phyloP scores from a whole-genome alignment of 2,888 invertebrate genomes.

The Neelides folsomi region DNA sequence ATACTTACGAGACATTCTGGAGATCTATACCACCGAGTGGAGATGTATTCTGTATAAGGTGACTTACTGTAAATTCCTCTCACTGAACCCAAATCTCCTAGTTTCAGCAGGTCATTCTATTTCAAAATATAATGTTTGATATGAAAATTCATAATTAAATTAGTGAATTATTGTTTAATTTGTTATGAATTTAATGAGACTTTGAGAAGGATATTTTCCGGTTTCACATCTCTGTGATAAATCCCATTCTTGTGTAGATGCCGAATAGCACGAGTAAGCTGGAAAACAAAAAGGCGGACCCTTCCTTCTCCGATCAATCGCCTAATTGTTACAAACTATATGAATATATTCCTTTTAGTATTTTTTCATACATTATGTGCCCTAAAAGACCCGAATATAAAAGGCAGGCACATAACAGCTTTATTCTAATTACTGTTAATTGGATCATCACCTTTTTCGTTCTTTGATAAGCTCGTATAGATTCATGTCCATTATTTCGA shows the following conservation, averaged over 20 bases:
- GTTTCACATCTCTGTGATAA: conserved; percentile 57
- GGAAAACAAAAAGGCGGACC: conserved; percentile 48
- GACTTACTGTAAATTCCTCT: conserved; percentile 47
- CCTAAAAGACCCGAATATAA: no score
- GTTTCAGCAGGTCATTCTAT: conserved; percentile 44
- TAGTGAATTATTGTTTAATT: neutral
- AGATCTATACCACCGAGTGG: conserved; percentile 55
- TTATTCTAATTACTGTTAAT: neutral
- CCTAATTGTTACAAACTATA: conserved; percentile 34
- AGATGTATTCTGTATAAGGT: conserved; percentile 56
- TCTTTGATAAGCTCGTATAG: conserved; percentile 50
- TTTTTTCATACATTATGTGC: neutral
- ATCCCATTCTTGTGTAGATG: conserved; percentile 50
- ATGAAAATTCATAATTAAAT: neutral
- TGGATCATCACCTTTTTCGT: conserved; percentile 38
- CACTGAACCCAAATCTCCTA: conserved; percentile 52
- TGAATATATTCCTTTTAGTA: conserved; percentile 14
- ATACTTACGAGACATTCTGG: conserved; percentile 48
- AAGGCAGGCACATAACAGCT: no score
- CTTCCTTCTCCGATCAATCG: conserved; percentile 42
- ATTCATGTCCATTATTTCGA: conserved; percentile 58
- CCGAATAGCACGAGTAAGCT: conserved; percentile 48
- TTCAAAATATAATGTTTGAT: conserved; percentile 12
- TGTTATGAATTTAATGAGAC: neutral
- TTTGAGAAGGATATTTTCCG: conserved; percentile 55